A percentile compares a stretch with the other conserved stretches of the same genome.
These are phyloP conservation scores for Paramuricea clavata DNA, from an alignment of 92 coral and sea anemone genomes.

Conservation along the genomic window DNA sequence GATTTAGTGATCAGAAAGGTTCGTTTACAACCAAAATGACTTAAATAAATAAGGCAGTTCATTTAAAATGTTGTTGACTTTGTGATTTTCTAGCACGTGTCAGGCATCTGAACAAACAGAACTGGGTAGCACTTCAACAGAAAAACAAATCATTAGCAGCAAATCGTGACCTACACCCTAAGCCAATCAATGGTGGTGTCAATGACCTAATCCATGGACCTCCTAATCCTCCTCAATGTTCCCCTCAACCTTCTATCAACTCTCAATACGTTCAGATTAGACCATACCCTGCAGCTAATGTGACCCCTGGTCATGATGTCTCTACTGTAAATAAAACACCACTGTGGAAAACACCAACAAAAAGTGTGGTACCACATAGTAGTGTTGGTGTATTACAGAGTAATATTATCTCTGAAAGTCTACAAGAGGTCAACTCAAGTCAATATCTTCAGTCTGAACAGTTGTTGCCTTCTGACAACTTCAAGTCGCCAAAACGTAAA, in stretches of 20 bases:
- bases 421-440: not conserved
- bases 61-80: not conserved
- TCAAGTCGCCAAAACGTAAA: slow-evolving; percentile 40
- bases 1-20: not conserved
- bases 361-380: not conserved
- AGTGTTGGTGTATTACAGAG: not conserved
- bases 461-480: not conserved
- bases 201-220: not conserved
- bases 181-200: not conserved
- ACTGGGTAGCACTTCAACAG: slow-evolving; percentile 13
- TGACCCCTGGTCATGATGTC: not conserved
- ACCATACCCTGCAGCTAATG: not conserved
- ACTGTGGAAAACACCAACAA: not conserved
- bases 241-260: not conserved
- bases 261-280: not conserved
- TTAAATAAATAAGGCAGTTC: not conserved
- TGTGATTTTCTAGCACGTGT: slow-evolving; percentile 6
- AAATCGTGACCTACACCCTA: not conserved
- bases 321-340: not conserved
- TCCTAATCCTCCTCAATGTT: not conserved
- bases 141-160: not conserved
- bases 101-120: slow-evolving; percentile 23
- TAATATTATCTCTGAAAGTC: not conserved
- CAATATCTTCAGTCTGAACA: not conserved
- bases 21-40: not conserved